Conservation (phyloP, 2,797 vertebrate species). For the Pipistrellus pipistrellus region DNA sequence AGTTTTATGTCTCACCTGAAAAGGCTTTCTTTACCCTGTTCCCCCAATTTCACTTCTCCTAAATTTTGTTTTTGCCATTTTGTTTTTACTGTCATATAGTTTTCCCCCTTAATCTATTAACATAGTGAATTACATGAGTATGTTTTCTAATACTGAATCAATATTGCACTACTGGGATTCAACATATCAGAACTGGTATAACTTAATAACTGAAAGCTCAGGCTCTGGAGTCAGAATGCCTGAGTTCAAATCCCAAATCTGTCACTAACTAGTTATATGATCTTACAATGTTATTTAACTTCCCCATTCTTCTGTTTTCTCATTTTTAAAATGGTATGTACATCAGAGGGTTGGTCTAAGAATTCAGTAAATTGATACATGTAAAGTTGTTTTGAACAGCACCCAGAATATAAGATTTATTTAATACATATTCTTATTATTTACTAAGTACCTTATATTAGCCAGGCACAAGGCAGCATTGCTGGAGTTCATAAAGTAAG, state of each 20-base stretch:
- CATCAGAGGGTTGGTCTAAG: not conserved
- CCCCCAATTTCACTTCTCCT: not conserved
- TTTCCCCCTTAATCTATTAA: not conserved
- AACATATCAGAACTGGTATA: not conserved
- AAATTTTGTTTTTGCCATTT: not conserved
- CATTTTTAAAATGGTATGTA: constrained; percentile 17
- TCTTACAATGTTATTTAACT: constrained; percentile 47
- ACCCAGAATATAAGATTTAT: constrained; percentile 28
- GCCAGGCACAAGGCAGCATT: not conserved
- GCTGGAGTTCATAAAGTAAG: constrained; percentile 11
- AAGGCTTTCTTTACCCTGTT: not conserved
- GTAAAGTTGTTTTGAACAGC: not conserved
- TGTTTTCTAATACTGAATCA: constrained; percentile 29
- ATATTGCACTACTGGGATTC: not conserved
- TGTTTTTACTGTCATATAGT: constrained; percentile 21
- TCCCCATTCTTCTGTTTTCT: constrained; percentile 1
- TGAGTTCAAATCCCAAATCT: constrained; percentile 34
- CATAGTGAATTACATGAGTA: constrained; percentile 15
- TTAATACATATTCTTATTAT: not conserved
- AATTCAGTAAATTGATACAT: constrained; percentile 24
- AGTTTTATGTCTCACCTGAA: constrained; percentile 42
- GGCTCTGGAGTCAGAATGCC: not conserved
- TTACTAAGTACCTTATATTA: constrained; percentile 19
- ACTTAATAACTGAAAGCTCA: constrained; percentile 28
- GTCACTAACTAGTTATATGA: constrained; percentile 14